Base-by-base conservation (phyloP, 2,113 vertebrate genomes). In the Tyto alba region DNA sequence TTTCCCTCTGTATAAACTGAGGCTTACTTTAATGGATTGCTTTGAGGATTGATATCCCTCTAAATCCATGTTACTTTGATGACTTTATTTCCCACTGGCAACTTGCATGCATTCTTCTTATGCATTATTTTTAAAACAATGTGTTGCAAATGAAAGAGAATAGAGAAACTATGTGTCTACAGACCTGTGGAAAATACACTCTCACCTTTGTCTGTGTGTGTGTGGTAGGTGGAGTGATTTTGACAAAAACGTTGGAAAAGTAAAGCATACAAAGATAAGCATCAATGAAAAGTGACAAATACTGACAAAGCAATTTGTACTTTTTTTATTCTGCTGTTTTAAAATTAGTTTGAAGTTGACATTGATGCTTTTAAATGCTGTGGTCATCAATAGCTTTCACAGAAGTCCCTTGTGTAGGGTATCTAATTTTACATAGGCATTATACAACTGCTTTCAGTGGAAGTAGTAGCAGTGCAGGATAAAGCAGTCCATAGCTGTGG, bases 41-140 rank as follows among this genome's bases (percentile, higher is more conserved):
- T 66, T 71, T 87, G 83, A 91, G 91, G 73, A 78, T 87, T 90
- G 55, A 86, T 77, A 52, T 77, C 29, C 45, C 19, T 93, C 53
- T 90, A 68, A 93, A 93, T 83, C 76, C 77, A 26, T 47, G 63
- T 90, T 91, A 92, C 68, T 89, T 90, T 19, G 34, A 52, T 92
- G n/a, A 67, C 63, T 92, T 91, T 41, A 81, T 69, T 92, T 97
- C 64, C 68, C 76, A 84, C 29, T 81, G 89, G 72, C 59, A 73
- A 52, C 59, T 77, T 73, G n/a, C 36, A 18, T 76, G 56, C 53
- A 38, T 74, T 75, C 52, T 63, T 92, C 63, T 68, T 41, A 67
- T 30, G 43, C 47, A 75, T 92, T 93, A 45, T 84, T 93, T 97
- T 93, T 80, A 92, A 89, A 81, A 84, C n/a, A 88, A 38, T 13